These are phyloP conservation scores for Pherbina coryleti DNA, from an alignment of 2,888 invertebrate species.

Conservation along the genomic window DNA sequence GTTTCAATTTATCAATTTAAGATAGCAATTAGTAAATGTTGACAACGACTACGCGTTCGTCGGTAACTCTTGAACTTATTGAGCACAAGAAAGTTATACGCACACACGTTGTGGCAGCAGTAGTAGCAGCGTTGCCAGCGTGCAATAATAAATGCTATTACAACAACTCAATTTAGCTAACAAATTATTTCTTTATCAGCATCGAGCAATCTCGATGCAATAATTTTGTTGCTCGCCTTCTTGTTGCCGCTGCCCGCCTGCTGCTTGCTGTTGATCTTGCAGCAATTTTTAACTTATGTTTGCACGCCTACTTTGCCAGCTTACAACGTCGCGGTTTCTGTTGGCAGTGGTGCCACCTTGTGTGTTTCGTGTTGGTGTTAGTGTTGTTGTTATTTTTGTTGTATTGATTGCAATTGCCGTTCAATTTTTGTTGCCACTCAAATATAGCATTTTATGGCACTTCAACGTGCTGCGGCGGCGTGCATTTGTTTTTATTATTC, in stretches of 20 bases:
- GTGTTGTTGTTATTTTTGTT: neutral
- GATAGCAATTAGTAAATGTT: conserved; percentile 4
- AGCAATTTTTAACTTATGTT: neutral
- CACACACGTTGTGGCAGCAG: neutral
- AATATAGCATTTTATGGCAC: neutral
- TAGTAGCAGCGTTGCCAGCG: neutral
- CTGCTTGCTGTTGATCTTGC: neutral
- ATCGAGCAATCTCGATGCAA: neutral
- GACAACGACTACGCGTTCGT: neutral
- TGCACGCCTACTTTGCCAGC: conserved; percentile 1
- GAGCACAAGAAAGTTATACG: neutral
- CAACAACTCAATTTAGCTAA: neutral
- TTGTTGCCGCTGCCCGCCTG: neutral
- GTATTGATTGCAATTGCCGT: conserved; percentile 4
- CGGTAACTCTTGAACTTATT: neutral
- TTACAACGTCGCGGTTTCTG: neutral
- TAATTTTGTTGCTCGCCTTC: neutral
- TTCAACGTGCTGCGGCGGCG: no score
- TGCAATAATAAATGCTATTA: neutral
- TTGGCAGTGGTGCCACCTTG: neutral
- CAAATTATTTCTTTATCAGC: conserved; percentile 7
- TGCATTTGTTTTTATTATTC: no score
- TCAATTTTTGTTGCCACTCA: conserved; percentile 27
- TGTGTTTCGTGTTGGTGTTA: conserved; percentile 7
- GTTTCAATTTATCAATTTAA: neutral